Conservation (phyloP, 1,140 invertebrate genomes). For the Drosophila seguyi region DNA sequence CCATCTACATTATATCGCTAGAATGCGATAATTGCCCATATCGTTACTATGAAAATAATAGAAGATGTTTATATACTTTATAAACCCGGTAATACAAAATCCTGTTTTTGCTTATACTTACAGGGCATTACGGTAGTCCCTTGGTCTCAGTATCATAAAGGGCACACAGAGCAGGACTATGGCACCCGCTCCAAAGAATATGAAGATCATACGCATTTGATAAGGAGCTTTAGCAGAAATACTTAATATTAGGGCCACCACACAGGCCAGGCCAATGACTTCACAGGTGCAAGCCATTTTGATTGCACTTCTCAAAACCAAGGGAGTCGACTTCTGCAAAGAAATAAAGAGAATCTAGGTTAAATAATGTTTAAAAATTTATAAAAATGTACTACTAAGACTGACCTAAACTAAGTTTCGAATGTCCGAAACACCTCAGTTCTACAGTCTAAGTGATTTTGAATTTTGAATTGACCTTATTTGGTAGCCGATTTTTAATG, state of each 20-base stretch:
- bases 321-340: constrained; percentile 19
- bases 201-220: constrained; percentile 87
- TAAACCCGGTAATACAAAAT: neutral
- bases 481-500: neutral
- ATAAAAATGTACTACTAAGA: neutral
- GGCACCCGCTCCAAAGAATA: constrained; percentile 87
- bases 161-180: constrained; percentile 89
- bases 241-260: constrained; percentile 85
- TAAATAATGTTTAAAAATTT: neutral
- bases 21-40: neutral
- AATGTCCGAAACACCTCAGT: neutral
- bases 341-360: neutral
- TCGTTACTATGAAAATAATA: neutral
- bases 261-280: constrained; percentile 76
- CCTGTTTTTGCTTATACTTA: constrained; percentile 85
- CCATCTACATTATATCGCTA: neutral
- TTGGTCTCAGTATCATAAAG: constrained; percentile 90
- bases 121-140: constrained; percentile 91
- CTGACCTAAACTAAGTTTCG: neutral
- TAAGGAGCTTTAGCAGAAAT: constrained; percentile 87
- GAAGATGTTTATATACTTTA: neutral
- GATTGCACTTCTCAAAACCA: neutral
- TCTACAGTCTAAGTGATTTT: no score
- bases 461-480: neutral
- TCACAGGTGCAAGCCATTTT: constrained; percentile 76